Conservation (phyloP, 2,113 vertebrate species). For the Brachypodius melanocephalos region DNA sequence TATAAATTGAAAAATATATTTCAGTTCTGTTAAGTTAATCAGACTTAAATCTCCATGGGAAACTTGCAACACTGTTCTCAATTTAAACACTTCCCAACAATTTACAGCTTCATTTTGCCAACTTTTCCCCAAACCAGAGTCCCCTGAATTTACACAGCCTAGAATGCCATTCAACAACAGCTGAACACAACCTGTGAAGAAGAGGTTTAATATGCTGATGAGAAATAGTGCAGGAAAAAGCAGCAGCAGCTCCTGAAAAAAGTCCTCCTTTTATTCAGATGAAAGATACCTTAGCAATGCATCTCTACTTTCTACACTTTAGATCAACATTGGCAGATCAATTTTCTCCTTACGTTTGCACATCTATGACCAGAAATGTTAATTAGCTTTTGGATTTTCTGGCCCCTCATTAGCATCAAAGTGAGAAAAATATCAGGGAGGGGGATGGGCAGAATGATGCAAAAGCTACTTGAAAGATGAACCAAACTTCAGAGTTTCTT, state of each 20-base stretch:
- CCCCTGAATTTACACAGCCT: neutral
- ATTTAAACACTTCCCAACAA: neutral
- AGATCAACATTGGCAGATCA: neutral
- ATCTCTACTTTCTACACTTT: neutral
- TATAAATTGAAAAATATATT: slow-evolving; percentile 2
- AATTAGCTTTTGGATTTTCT: slow-evolving; percentile 43
- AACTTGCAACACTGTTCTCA: neutral
- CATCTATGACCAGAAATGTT: slow-evolving; percentile 13
- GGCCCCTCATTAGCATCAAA: slow-evolving; percentile 6
- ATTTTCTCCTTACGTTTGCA: neutral
- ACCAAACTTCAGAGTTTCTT: slow-evolving; percentile 27
- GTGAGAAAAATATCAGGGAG: slow-evolving; percentile 31
- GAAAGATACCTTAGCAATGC: neutral
- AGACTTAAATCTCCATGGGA: neutral
- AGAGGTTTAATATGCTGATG: neutral
- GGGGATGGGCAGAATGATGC: neutral
- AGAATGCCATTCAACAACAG: neutral
- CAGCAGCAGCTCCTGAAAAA: neutral
- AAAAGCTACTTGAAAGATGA: slow-evolving; percentile 16
- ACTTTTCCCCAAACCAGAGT: neutral
- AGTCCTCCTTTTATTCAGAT: neutral
- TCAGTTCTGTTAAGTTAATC: slow-evolving; percentile 2
- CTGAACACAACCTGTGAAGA: neutral
- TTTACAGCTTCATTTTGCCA: slow-evolving; percentile 11
- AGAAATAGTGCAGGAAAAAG: neutral